phyloP scores from a whole-genome alignment of 2,888 invertebrate genomes.

The Amblyjoppa proteus region DNA sequence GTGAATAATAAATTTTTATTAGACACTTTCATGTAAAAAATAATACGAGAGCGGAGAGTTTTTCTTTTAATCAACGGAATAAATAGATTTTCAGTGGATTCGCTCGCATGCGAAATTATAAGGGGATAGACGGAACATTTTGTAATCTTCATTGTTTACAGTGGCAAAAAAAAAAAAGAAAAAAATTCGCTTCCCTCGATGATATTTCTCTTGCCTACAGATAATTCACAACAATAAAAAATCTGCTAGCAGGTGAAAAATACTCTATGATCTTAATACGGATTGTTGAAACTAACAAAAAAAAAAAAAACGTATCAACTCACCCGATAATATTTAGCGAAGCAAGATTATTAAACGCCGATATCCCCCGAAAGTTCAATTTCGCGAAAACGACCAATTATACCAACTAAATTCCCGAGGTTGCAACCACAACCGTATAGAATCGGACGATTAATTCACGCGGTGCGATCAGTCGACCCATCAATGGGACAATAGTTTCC shows the following conservation, averaged over 20 bases:
- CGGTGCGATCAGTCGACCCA: slow-evolving; percentile 17
- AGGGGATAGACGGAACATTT: too few relatives aligned
- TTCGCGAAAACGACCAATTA: neutral
- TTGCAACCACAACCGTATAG: neutral
- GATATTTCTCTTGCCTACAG: neutral
- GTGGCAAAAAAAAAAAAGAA: neutral
- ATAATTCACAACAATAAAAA: too few relatives aligned
- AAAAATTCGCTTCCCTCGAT: neutral
- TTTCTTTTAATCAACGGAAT: neutral
- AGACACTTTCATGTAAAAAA: neutral
- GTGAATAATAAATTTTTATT: neutral
- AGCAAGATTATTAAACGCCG: neutral
- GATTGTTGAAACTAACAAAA: too few relatives aligned
- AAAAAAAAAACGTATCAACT: neutral
- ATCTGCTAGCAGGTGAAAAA: too few relatives aligned
- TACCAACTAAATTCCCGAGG: neutral
- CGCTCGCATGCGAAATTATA: too few relatives aligned
- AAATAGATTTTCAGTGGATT: too few relatives aligned
- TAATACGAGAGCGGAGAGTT: neutral
- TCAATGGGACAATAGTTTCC: slow-evolving; percentile 51
- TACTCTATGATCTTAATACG: too few relatives aligned
- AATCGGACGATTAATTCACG: slow-evolving; percentile 24
- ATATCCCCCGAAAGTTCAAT: neutral
- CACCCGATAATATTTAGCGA: neutral
- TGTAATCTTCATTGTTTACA: neutral